A percentile compares a stretch with the other conserved stretches of the same genome.
Evolutionary conservation across 2,113 vertebrate species (phyloP).

Genomic region (Muntiacus reevesi): DNA sequence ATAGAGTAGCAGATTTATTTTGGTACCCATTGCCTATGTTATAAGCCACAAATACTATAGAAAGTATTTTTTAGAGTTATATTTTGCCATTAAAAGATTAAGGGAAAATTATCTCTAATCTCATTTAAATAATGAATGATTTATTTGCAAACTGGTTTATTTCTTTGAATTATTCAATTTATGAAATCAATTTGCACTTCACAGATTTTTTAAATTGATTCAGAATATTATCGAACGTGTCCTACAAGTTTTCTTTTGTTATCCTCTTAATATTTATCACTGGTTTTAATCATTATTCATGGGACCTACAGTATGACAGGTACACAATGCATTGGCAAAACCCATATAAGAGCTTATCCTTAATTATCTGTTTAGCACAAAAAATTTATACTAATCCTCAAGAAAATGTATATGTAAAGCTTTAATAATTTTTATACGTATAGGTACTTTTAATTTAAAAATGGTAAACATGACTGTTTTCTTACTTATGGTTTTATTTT

Average conservation of each 20-base stretch:
- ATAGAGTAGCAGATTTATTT: too few species aligned
- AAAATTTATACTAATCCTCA: constrained; percentile 84
- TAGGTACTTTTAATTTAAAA: constrained; percentile 30
- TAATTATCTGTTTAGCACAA: constrained; percentile 61
- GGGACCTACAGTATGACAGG: constrained; percentile 80
- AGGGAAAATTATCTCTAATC: not conserved
- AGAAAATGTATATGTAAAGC: constrained; percentile 46
- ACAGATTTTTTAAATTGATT: not conserved
- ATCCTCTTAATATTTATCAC: constrained; percentile 7
- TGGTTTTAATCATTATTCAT: constrained; percentile 43
- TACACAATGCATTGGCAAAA: constrained; percentile 67
- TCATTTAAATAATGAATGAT: constrained; percentile 12
- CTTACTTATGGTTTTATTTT: constrained; percentile 22
- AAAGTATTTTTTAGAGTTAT: not conserved
- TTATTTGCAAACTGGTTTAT: constrained; percentile 21
- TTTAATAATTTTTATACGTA: constrained; percentile 12
- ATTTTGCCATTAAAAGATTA: not conserved
- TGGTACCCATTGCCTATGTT: too few species aligned
- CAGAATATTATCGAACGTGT: not conserved
- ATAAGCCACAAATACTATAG: too few species aligned
- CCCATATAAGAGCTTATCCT: constrained; percentile 70
- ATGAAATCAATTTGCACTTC: constrained; percentile 3
- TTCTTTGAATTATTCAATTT: not conserved
- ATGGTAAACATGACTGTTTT: constrained; percentile 7
- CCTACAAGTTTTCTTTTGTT: not conserved